A percentile compares a stretch with the other conserved stretches of the same genome.
phyloP scores from a whole-genome alignment of 2,113 vertebrate species.

The Ranitomeya variabilis region DNA sequence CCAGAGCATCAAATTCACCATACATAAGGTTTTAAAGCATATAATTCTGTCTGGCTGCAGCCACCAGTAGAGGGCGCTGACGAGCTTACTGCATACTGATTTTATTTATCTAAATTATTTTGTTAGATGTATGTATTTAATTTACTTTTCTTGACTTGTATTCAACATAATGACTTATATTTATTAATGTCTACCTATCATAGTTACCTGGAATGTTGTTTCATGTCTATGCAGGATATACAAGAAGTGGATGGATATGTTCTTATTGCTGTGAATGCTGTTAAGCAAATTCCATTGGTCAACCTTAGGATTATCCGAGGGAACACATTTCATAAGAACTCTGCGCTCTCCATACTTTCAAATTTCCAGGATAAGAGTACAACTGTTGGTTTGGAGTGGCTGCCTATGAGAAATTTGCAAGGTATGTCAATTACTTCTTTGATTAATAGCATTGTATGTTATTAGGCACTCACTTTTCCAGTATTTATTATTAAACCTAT shows the following conservation, averaged over 20 bases:
- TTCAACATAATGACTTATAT: not conserved
- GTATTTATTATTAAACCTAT: not conserved
- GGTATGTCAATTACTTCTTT: constrained; percentile 70
- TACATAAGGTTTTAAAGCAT: too few species aligned
- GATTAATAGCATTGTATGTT: not conserved
- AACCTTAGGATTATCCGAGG: constrained; percentile 93
- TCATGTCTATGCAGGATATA: constrained; percentile 76
- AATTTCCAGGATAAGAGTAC: constrained; percentile 72
- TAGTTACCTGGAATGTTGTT: not conserved
- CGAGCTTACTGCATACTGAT: too few species aligned
- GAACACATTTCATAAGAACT: constrained; percentile 81
- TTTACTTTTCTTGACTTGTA: not conserved
- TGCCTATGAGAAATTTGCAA: constrained; percentile 81
- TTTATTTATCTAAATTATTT: not conserved
- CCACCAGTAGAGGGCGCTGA: too few species aligned
- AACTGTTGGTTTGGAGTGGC: constrained; percentile 68
- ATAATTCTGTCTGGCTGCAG: too few species aligned
- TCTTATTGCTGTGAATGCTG: constrained; percentile 86
- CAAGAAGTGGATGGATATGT: constrained; percentile 94
- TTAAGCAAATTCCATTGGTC: constrained; percentile 81
- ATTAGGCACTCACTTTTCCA: not conserved
- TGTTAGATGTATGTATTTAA: not conserved
- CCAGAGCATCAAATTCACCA: too few species aligned
- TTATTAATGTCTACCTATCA: not conserved
- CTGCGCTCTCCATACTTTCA: constrained; percentile 78